phyloP scores from a whole-genome alignment of 2,888 invertebrate genomes.

The Diaphora mendica region DNA sequence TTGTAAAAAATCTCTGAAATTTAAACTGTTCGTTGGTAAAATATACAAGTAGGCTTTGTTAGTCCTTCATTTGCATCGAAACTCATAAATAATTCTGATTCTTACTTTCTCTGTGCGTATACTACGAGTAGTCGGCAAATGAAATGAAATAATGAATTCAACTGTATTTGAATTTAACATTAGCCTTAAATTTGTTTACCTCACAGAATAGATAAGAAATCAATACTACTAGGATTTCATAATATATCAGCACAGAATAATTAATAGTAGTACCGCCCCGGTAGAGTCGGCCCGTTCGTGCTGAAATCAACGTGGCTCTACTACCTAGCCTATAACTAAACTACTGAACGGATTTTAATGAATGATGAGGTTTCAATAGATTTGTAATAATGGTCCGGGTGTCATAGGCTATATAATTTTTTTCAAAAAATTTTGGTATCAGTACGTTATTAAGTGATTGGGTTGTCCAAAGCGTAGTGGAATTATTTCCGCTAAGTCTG shows the following conservation, averaged over 20 bases:
- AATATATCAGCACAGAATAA: too few relatives aligned
- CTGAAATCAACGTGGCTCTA: too few relatives aligned
- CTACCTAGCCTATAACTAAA: too few relatives aligned
- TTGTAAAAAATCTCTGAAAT: background rate
- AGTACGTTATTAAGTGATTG: background rate
- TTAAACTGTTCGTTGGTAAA: conserved; percentile 11
- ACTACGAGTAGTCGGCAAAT: conserved; percentile 15
- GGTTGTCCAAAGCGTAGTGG: background rate
- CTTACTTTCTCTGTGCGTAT: conserved; percentile 4
- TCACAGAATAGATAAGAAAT: conserved; percentile 12
- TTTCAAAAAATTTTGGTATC: too few relatives aligned
- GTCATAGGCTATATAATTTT: too few relatives aligned
- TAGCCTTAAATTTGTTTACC: background rate
- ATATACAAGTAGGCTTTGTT: conserved; percentile 6
- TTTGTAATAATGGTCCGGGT: too few relatives aligned
- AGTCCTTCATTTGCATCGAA: conserved; percentile 7
- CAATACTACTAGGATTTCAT: too few relatives aligned
- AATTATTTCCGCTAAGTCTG: background rate
- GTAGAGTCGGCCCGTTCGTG: too few relatives aligned
- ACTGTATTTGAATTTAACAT: conserved; percentile 24
- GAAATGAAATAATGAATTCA: conserved; percentile 23
- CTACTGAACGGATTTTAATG: too few relatives aligned
- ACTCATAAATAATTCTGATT: conserved; percentile 23
- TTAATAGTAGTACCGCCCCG: too few relatives aligned
- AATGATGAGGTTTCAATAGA: too few relatives aligned